These are phyloP conservation scores for Sclerurus mexicanus DNA, from an alignment of 2,113 vertebrate genomes.

Conservation along the genomic window DNA sequence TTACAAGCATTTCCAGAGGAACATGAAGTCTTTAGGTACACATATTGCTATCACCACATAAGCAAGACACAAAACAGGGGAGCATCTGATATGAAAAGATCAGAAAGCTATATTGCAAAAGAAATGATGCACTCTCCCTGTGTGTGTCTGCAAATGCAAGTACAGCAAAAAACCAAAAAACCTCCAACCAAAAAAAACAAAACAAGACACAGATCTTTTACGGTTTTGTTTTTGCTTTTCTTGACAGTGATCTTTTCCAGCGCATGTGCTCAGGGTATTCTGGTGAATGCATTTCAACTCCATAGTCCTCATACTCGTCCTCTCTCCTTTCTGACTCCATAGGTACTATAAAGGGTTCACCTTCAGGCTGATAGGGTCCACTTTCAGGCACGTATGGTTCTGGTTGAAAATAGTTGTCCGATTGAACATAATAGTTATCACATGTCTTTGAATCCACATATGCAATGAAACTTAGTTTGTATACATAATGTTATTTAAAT, in stretches of 20 bases:
- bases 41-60: conserved; percentile 50
- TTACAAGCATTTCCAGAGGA: conserved; percentile 68
- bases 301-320: conserved; percentile 87
- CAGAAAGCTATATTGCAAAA: neutral
- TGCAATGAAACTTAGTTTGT: conserved; percentile 48
- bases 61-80: conserved; percentile 31
- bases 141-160: conserved; percentile 55
- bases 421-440: conserved; percentile 81
- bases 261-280: conserved; percentile 76
- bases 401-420: conserved; percentile 91
- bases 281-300: conserved; percentile 77
- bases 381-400: conserved; percentile 83
- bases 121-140: neutral
- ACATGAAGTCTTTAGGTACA: conserved; percentile 40
- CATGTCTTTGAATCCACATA: conserved; percentile 68
- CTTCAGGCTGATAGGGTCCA: conserved; percentile 82
- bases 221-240: conserved; percentile 67
- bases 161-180: conserved; percentile 34
- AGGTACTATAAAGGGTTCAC: conserved; percentile 80
- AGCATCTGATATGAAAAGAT: neutral
- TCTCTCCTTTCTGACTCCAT: conserved; percentile 80
- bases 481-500: conserved; percentile 35
- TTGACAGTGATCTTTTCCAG: conserved; percentile 83
- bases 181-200: neutral
- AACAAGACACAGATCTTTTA: conserved; percentile 34